Percentiles rank a stretch among this genome's conserved stretches.
These are phyloP conservation scores for Cyclophora punctaria DNA, from an alignment of 2,888 invertebrate genomes.

Conservation along the genomic window DNA sequence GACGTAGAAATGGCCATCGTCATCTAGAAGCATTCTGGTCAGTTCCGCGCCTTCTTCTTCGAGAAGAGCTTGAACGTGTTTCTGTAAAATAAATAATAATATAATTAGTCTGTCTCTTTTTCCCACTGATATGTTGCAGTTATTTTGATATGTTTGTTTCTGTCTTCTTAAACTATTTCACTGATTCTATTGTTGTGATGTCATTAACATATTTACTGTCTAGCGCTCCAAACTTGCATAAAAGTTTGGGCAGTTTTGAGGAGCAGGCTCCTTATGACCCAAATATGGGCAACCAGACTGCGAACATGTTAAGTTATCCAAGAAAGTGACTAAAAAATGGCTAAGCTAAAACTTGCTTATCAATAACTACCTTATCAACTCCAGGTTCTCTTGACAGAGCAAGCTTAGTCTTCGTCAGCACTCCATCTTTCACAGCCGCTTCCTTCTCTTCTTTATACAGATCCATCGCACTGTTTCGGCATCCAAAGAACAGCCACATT, in stretches of 20 bases:
- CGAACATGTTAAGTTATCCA: too few relatives aligned
- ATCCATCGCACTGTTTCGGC: constrained; percentile 85
- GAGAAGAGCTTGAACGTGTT: constrained; percentile 92
- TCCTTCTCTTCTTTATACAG: constrained; percentile 88
- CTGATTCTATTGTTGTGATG: too few relatives aligned
- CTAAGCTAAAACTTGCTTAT: not conserved
- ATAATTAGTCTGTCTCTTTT: too few relatives aligned
- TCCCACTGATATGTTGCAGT: not conserved
- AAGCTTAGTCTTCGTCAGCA: constrained; percentile 82
- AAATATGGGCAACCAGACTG: too few relatives aligned
- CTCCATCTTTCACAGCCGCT: constrained; percentile 78
- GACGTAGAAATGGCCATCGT: constrained; percentile 93
- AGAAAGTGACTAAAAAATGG: too few relatives aligned
- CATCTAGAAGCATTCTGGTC: constrained; percentile 81
- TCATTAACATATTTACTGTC: too few relatives aligned
- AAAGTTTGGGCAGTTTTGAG: too few relatives aligned
- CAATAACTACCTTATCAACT: constrained; percentile 78
- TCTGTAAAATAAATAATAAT: constrained; percentile 72
- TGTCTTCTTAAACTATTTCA: too few relatives aligned
- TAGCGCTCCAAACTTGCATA: too few relatives aligned
- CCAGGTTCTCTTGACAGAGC: constrained; percentile 87
- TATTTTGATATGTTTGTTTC: too few relatives aligned
- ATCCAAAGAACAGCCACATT: constrained; percentile 92
- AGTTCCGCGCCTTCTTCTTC: constrained; percentile 84
- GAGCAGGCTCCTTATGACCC: too few relatives aligned